phyloP scores from a whole-genome alignment of 1,140 invertebrate genomes.

The Triops cancriformis region DNA sequence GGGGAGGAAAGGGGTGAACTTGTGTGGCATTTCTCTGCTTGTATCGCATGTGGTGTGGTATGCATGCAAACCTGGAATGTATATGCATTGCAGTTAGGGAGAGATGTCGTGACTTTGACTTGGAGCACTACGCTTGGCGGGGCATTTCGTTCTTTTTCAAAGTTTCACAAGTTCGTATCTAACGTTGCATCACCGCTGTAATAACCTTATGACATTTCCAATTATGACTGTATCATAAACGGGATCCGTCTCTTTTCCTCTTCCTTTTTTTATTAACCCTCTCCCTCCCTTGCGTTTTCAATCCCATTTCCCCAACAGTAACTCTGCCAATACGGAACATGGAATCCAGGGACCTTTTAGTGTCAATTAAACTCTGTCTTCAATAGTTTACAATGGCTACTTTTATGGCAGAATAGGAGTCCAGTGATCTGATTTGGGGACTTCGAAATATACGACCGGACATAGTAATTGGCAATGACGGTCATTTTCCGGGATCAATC shows the following conservation, averaged over 20 bases:
- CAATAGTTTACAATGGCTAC: no score
- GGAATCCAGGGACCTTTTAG: no score
- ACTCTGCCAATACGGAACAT: no score
- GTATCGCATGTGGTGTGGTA: neutral
- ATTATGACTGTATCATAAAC: constrained; percentile 6
- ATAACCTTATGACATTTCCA: neutral
- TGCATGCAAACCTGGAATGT: neutral
- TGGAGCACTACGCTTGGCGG: neutral
- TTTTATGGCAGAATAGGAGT: no score
- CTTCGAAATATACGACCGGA: no score
- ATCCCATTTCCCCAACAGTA: neutral
- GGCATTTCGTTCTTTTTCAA: neutral
- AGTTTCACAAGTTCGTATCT: neutral
- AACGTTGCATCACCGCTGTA: neutral
- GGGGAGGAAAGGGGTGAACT: no score
- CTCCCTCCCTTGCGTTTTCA: neutral
- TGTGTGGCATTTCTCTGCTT: neutral
- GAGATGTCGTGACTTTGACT: neutral
- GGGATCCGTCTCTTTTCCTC: neutral
- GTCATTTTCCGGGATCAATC: no score
- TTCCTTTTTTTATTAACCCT: neutral
- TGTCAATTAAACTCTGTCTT: no score
- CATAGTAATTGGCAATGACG: no score
- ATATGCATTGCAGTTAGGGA: neutral
- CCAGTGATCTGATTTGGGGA: no score